Conservation (phyloP, 2,888 invertebrate genomes). For the Heliconius charithonia region DNA sequence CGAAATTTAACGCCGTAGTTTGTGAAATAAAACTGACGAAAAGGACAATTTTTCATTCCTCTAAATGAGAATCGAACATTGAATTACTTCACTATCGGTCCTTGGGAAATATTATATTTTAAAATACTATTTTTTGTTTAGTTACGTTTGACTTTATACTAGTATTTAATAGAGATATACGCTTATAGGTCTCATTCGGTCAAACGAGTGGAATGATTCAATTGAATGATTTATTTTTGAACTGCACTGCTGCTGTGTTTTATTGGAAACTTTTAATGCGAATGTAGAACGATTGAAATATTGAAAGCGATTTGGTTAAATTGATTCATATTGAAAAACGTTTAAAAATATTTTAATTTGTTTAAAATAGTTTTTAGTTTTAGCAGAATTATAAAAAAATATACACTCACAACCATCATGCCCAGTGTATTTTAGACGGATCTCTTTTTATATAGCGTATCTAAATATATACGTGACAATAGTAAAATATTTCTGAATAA, state of each 20-base stretch:
- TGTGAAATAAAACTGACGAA: no score
- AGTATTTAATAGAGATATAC: constrained; percentile 6
- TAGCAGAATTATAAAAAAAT: background rate
- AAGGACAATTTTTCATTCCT: no score
- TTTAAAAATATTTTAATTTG: background rate
- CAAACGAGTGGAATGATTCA: constrained; percentile 10
- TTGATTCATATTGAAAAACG: background rate
- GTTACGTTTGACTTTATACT: constrained; percentile 15
- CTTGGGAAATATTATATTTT: no score
- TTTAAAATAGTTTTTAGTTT: background rate
- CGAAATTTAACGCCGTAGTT: no score
- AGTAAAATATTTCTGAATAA: no score
- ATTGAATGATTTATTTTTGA: constrained; percentile 17
- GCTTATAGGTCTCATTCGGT: background rate
- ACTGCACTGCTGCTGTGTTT: constrained; percentile 8
- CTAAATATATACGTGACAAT: no score
- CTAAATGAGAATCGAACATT: no score
- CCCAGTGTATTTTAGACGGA: background rate
- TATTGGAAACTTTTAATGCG: constrained; percentile 17
- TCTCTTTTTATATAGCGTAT: no score
- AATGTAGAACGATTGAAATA: background rate
- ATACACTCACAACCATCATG: background rate
- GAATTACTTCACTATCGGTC: no score
- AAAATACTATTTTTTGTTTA: constrained; percentile 19
- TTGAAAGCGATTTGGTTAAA: background rate